phyloP scores from a whole-genome alignment of 2,113 vertebrate genomes.

The Mionectes macconnelli region DNA sequence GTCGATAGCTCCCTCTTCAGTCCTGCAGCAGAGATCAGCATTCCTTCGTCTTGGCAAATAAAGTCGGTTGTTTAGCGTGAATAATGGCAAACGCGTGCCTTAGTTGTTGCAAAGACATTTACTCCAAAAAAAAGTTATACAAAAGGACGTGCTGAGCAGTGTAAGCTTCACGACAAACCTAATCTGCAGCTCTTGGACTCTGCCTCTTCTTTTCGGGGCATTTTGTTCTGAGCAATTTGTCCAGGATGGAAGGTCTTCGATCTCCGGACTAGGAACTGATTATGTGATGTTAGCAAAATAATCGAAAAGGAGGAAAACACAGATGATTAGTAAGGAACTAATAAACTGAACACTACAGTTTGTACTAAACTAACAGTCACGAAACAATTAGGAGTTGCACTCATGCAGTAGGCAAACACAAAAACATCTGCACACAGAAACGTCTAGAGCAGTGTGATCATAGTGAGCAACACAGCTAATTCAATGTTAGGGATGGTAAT shows the following conservation, averaged over 20 bases:
- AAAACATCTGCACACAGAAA: not conserved
- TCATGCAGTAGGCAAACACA: not conserved
- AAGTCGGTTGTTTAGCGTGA: not conserved
- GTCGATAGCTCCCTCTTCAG: constrained; percentile 76
- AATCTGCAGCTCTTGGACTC: not conserved
- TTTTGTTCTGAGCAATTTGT: not conserved
- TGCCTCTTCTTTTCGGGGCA: not conserved
- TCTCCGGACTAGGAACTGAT: not conserved
- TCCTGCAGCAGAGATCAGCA: constrained; percentile 11
- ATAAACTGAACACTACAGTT: not conserved
- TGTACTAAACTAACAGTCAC: not conserved
- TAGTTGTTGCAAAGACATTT: not conserved
- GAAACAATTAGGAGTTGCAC: not conserved
- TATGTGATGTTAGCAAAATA: not conserved
- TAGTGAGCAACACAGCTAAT: not conserved
- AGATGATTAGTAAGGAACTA: not conserved
- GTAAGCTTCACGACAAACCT: not conserved
- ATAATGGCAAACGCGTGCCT: not conserved
- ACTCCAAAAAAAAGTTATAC: not conserved
- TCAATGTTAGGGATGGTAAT: not conserved
- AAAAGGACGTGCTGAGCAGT: not conserved
- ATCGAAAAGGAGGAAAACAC: not conserved
- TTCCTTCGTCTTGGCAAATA: constrained; percentile 13
- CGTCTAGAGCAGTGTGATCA: not conserved
- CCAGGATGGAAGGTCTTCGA: not conserved